Conservation (phyloP, 2,113 vertebrate species). For the Nyctereutes procyonoides region DNA sequence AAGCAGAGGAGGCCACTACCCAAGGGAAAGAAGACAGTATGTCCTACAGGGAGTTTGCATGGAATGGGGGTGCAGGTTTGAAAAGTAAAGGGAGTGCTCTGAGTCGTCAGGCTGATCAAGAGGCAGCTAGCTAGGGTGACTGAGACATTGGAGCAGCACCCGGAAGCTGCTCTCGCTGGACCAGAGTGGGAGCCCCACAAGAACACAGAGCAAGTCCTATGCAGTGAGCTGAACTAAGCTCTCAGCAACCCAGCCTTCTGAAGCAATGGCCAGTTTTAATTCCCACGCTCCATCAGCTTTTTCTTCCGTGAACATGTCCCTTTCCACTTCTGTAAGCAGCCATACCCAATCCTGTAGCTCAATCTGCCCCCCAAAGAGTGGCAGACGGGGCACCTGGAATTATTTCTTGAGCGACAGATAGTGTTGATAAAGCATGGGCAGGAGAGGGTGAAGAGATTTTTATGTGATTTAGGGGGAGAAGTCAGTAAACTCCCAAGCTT, state of each 20-base stretch:
- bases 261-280: not conserved
- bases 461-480: not conserved
- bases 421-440: not conserved
- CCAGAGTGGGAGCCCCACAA: not conserved
- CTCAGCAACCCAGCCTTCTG: not conserved
- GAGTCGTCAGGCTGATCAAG: rapidly evolving
- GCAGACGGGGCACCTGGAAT: not conserved
- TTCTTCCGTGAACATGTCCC: not conserved
- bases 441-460: not conserved
- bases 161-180: not conserved
- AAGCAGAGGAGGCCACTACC: not conserved
- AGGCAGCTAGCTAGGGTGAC: not conserved
- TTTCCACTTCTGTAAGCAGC: not conserved
- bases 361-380: not conserved
- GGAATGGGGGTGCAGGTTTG: not conserved
- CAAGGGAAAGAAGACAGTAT: not conserved
- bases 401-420: not conserved
- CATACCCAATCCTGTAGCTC: not conserved
- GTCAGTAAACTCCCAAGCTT: not conserved
- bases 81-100: not conserved
- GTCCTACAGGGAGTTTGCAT: not conserved
- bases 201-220: not conserved
- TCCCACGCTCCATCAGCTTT: not conserved
- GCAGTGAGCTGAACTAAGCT: not conserved
- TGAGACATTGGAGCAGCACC: not conserved